Evolutionary conservation across 37 sponge, comb jelly and placozoan species (phyloP), one percentile per base, ranked within the genome.

Genomic region (Petrosia ficiformis): DNA sequence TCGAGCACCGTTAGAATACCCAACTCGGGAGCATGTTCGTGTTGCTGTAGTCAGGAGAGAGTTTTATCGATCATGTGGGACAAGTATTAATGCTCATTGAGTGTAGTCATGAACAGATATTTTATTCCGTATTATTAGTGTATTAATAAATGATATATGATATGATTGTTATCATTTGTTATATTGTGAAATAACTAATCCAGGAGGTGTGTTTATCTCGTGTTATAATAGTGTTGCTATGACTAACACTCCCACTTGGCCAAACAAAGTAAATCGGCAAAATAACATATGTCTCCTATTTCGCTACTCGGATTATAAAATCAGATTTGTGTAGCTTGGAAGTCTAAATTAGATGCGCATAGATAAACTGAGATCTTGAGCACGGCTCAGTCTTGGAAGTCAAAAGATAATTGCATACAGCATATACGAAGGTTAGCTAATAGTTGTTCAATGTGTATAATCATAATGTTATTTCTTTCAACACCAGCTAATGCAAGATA

Each of bases 11-110:
- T 67, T 94, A 67, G 95, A 97, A 75, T 25, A 41, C 1, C 79
- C 74, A 0, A 48, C 72, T 30, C 57, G 95, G 40, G 48, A 77
- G 65, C 79, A 94, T 79, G 92, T 77, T 31, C 81, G 95, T 5
- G 89, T 91, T 25, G 95, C 85, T 0, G 75, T 85, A 1, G 95
- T 97, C 31, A 71, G 89, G 83, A 85, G 86, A 39, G 95, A 97
- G 58, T 97, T 97, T 69, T 97, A 94, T 37, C 80, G 96, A 11
- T 29, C 88, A 4, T 78, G 79, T 57, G 94, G 90, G 29, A 79
- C 76, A n/a, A 22, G 63, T 29, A 61, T 11, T 6, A 24, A 26
- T 19, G 54, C 54, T 48, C 10, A 48, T 48, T 19, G 54, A 19
- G 54, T 10, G 54, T 16, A 19, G 54, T 16, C 54, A 48, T 16